Evolutionary conservation across 1,140 invertebrate genomes (phyloP).

Genomic region (Pemphigus obesinymphae): DNA sequence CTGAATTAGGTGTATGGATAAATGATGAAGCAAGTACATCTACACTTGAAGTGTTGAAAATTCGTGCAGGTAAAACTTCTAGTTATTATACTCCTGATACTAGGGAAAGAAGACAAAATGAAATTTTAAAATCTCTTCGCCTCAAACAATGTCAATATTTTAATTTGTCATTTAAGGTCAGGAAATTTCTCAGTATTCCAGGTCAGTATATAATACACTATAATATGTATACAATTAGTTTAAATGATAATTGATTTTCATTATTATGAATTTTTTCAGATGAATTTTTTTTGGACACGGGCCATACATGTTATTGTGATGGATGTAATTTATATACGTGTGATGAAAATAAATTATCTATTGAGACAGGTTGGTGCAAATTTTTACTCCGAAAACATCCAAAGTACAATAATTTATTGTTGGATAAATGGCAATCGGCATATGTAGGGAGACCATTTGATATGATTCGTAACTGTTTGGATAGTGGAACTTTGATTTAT

Average conservation of each 20-base stretch:
- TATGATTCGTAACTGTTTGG: slow-evolving; percentile 64
- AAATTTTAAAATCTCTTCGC: slow-evolving; percentile 43
- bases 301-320: slow-evolving; percentile 58
- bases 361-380: slow-evolving; percentile 68
- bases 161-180: slow-evolving; percentile 20
- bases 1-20: slow-evolving; percentile 15
- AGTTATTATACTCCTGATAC: slow-evolving; percentile 23
- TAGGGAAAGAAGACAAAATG: slow-evolving; percentile 43
- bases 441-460: slow-evolving; percentile 68
- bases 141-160: slow-evolving; percentile 43
- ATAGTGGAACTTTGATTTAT: slow-evolving; percentile 62
- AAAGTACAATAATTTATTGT: slow-evolving; percentile 47
- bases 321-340: slow-evolving; percentile 57
- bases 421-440: slow-evolving; percentile 70
- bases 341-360: slow-evolving; percentile 57
- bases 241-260: neutral
- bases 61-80: neutral
- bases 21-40: slow-evolving; percentile 27
- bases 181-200: slow-evolving; percentile 9
- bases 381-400: slow-evolving; percentile 57
- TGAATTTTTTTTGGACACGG: slow-evolving; percentile 58
- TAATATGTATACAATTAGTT: too few species aligned
- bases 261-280: slow-evolving; percentile 54
- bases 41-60: slow-evolving; percentile 7
- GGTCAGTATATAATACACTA: neutral